Evolutionary conservation across 2,888 invertebrate genomes (phyloP), one percentile per base, ranked within the genome.

Genomic region (Rhyacophila evoluta): DNA sequence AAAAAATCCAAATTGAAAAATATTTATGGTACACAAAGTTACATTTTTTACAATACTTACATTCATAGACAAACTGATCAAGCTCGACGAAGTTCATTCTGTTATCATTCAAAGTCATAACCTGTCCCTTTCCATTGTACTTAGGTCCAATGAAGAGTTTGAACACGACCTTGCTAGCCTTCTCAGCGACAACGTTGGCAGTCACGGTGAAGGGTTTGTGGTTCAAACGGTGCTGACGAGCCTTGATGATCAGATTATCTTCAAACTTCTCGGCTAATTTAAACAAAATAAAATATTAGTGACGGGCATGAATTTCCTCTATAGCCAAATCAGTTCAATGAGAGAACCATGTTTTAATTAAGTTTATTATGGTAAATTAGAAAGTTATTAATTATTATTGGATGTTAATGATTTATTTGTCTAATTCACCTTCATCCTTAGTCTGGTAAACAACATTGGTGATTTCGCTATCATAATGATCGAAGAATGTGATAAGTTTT

Each of bases 131-230:
- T 83, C 91, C 89, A 84, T 94, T 92, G 84, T 91, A 92, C 86
- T 93, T 94, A 6, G 94, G 94, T 75, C 92, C 94, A 41, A 94
- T 84, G 91, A 92, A 94, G 79, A 93, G 87, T 81, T 91, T 92
- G 6, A 95, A 89, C 2, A 90, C 86, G 77, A 89, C 91, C 83
- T 87, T 85, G 72, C 86, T 84, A 2, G 88, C 91, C 74, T 92
- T 90, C 72, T 91, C 89, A 72, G 92, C 90, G 82, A 89, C 89
- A 27, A 95, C 90, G 29, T 90, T 86, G 69, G 94, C 87, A 80
- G 91, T 91, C 84, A 92, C 88, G 83, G 88, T 90, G 89, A 93
- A 95, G 5, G 91, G 90, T 83, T 94, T 93, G 88, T 95, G 93
- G 86, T 94, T 94, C 74, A 95, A 86, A 79, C 93, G 92, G 80